A percentile compares a stretch with the other conserved stretches of the same genome.
These are phyloP conservation scores for Paralichthys olivaceus DNA, from an alignment of 2,113 vertebrate genomes.

Conservation along the genomic window DNA sequence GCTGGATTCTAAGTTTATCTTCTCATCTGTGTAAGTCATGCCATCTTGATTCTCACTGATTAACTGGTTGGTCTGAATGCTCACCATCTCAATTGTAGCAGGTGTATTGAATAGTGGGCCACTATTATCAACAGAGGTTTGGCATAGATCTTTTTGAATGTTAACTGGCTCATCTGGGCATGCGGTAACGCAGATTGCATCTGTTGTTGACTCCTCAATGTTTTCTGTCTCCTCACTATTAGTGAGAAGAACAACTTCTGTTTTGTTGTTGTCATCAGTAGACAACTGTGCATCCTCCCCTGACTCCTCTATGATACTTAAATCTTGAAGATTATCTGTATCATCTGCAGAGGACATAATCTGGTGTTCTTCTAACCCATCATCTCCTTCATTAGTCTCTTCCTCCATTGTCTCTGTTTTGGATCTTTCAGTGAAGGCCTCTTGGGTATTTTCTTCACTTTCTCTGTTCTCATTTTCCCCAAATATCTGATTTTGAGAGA, in stretches of 20 bases:
- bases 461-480: background rate
- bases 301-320: background rate
- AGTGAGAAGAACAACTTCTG: background rate
- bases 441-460: background rate
- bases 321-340: background rate
- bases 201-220: background rate
- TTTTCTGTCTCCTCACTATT: background rate
- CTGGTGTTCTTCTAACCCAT: background rate
- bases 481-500: background rate
- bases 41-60: conserved; percentile 5
- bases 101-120: background rate
- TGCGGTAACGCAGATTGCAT: background rate
- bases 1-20: background rate
- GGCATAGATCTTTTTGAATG: background rate
- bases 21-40: background rate
- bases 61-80: conserved; percentile 6
- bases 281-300: background rate
- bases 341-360: background rate
- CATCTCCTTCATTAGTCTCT: background rate
- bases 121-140: background rate
- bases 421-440: background rate
- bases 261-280: background rate
- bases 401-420: conserved; percentile 5
- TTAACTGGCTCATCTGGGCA: background rate
- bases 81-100: background rate